Percentiles rank a stretch among this genome's conserved stretches.
phyloP scores from a whole-genome alignment of 2,113 vertebrate genomes.

The Sapajus apella region DNA sequence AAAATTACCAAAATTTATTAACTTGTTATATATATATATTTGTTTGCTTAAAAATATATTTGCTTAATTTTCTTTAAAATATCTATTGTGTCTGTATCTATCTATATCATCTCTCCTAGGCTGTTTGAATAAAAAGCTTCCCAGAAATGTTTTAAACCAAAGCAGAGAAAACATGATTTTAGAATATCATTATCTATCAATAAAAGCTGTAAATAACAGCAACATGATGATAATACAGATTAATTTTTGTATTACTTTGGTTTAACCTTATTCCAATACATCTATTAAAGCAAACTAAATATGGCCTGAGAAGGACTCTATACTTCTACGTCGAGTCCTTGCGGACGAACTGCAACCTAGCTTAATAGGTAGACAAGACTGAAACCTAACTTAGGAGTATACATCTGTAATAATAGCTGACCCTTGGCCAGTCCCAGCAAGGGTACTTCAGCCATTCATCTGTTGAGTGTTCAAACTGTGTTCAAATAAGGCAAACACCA shows the following conservation, averaged over 20 bases:
- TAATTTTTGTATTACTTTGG: not conserved
- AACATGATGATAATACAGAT: conserved; percentile 49
- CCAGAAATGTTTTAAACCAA: conserved; percentile 27
- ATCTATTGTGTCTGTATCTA: not conserved
- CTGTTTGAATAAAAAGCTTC: conserved; percentile 48
- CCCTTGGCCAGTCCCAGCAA: too few relatives aligned
- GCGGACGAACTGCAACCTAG: too few relatives aligned
- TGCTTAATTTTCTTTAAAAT: not conserved
- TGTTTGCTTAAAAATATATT: not conserved
- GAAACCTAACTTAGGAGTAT: too few relatives aligned
- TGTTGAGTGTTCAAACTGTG: too few relatives aligned
- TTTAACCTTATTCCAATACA: not conserved
- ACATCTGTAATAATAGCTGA: too few relatives aligned
- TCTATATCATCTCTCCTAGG: not conserved
- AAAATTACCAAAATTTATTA: not conserved
- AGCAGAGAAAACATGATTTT: not conserved
- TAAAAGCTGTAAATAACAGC: conserved; percentile 15
- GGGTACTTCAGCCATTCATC: too few relatives aligned
- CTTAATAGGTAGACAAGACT: too few relatives aligned
- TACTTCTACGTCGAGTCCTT: too few relatives aligned
- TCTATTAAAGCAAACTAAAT: too few relatives aligned
- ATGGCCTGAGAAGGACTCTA: too few relatives aligned
- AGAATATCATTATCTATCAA: not conserved
- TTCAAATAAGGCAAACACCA: too few relatives aligned
- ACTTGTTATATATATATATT: not conserved